phyloP scores from a whole-genome alignment of 2,113 vertebrate species.

The Pongo pygmaeus region DNA sequence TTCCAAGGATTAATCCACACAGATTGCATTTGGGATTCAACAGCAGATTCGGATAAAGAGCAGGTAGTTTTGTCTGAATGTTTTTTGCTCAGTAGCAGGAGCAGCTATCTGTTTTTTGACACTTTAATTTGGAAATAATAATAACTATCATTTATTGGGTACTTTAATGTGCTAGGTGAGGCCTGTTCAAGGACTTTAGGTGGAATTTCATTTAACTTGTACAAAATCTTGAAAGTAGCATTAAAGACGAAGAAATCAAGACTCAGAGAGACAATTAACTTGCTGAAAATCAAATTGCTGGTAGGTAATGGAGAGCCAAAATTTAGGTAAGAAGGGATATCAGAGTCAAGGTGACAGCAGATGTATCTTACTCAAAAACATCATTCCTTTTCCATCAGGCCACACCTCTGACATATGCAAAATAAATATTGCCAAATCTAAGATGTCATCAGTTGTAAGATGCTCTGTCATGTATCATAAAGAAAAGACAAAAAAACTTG shows the following conservation, averaged over 20 bases:
- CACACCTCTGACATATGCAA: neutral
- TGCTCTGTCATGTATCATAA: neutral
- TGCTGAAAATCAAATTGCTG: neutral
- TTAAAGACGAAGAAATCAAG: neutral
- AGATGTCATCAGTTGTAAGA: neutral
- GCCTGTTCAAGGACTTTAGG: neutral
- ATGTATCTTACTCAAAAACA: neutral
- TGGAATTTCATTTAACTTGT: neutral
- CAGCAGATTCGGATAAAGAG: neutral
- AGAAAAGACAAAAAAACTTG: neutral
- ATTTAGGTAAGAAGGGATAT: neutral
- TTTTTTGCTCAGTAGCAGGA: neutral
- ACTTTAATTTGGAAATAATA: neutral
- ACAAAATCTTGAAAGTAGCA: neutral
- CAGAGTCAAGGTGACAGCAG: neutral
- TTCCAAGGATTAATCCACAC: neutral
- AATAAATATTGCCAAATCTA: neutral
- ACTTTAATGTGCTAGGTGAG: neutral
- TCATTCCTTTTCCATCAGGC: neutral
- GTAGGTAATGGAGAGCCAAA: neutral
- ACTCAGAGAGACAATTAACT: neutral
- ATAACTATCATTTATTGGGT: neutral
- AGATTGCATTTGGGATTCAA: neutral
- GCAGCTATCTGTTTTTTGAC: neutral
- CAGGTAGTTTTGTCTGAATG: neutral